Evolutionary conservation across 2,888 invertebrate genomes (phyloP), one percentile per base, ranked within the genome.

Genomic region (Sinodicranocentrus sp.): DNA sequence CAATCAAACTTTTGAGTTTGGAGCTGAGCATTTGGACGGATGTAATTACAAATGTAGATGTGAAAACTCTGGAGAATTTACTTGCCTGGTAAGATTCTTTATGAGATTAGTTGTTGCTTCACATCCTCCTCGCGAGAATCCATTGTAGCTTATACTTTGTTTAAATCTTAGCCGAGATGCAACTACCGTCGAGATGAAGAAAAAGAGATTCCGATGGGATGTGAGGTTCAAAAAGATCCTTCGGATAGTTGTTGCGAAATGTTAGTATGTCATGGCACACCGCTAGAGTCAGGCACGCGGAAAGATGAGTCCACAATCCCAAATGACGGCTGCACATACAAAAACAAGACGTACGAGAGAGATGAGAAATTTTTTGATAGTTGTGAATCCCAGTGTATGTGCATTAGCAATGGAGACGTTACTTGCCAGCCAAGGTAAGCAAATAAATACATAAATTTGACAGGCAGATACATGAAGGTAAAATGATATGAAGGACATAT

Each of bases 381-480:
- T n/a, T 97, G 97, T 89, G 93, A 94, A 72, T 93, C 94, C 89
- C 93, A 94, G 44, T 97, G 97, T 89, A 91, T 93, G 54, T 97
- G 97, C 89, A 94, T 94, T 86, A 92, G 93, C 8, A 94, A 93
- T 71, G 96, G 95, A 28, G 91, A 93, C 84, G 92, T 95, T 85
- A 93, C 93, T n/a, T 96, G 96, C 89, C 93, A 93, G 82, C 94
- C 95, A 5, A 93, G 94, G 92, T 94, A 91, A 89, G 90, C n/a
- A n/a, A n/a, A n/a, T n/a, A n/a, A n/a, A n/a, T n/a, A n/a, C n/a
- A n/a, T n/a, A n/a, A n/a, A n/a, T n/a, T n/a, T n/a, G n/a, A n/a
- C n/a, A n/a, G n/a, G n/a, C n/a, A n/a, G n/a, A n/a, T n/a, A n/a
- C n/a, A n/a, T n/a, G n/a, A n/a, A n/a, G n/a, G n/a, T n/a, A n/a